These are phyloP conservation scores for Gryllus longicercus DNA, from an alignment of 2,888 invertebrate genomes.

Conservation along the genomic window DNA sequence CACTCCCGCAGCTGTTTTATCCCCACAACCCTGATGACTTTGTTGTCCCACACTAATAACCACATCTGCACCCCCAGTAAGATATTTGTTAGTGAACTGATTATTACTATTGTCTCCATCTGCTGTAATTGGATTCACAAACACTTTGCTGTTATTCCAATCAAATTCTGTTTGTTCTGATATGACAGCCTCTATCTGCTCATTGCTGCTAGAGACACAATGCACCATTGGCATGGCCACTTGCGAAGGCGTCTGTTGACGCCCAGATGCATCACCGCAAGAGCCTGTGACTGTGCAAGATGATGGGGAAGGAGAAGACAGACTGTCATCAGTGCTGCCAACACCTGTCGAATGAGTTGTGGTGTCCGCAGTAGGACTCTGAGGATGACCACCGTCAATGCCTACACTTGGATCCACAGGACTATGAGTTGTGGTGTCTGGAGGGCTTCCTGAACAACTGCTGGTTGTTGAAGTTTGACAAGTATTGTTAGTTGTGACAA, in stretches of 20 bases:
- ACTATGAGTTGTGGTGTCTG: constrained; percentile 82
- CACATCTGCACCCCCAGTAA: constrained; percentile 21
- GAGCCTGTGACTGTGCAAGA: constrained; percentile 44
- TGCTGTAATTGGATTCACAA: constrained; percentile 27
- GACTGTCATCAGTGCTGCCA: constrained; percentile 44
- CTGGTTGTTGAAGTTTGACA: constrained; percentile 45
- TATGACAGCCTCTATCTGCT: constrained; percentile 28
- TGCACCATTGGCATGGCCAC: constrained; percentile 66
- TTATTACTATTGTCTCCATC: constrained; percentile 27
- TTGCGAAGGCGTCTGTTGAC: constrained; percentile 35
- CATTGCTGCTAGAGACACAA: constrained; percentile 83
- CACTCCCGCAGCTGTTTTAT: constrained; percentile 20
- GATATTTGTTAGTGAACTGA: neutral
- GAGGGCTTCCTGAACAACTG: constrained; percentile 61
- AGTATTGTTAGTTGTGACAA: constrained; percentile 40
- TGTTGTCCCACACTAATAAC: constrained; percentile 20
- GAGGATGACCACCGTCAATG: constrained; percentile 27
- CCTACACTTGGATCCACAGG: constrained; percentile 56
- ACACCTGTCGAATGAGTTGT: constrained; percentile 43
- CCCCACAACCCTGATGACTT: constrained; percentile 25
- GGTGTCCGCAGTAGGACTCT: constrained; percentile 47
- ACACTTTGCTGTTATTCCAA: constrained; percentile 25
- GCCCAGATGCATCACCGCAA: constrained; percentile 34
- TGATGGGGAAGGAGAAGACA: constrained; percentile 44
- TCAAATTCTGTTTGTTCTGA: constrained; percentile 53